phyloP scores from a whole-genome alignment of 2,888 invertebrate species.

The Byasa hedistus region DNA sequence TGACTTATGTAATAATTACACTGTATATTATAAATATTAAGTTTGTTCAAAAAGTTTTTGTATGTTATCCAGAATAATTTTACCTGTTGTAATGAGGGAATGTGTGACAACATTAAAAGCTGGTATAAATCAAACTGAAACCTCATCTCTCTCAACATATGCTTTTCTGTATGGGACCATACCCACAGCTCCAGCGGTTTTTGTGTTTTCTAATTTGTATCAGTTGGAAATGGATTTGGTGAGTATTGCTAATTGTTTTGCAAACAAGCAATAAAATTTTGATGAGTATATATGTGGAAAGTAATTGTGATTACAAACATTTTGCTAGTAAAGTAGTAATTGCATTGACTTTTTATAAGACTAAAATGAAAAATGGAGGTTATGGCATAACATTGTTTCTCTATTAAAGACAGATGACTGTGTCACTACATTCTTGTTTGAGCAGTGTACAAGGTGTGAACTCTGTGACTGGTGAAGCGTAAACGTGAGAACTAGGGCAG shows the following conservation, averaged over 20 bases:
- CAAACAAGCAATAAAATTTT: too few relatives aligned
- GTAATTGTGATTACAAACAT: too few relatives aligned
- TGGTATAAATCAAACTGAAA: constrained; percentile 85
- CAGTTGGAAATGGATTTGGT: constrained; percentile 92
- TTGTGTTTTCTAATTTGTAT: constrained; percentile 95
- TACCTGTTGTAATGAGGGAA: constrained; percentile 93
- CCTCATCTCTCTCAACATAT: constrained; percentile 91
- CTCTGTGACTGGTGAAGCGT: too few relatives aligned
- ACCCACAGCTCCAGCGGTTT: constrained; percentile 97
- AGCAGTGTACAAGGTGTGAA: too few relatives aligned
- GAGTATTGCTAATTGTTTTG: constrained; percentile 48
- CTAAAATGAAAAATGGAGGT: too few relatives aligned
- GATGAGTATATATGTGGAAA: too few relatives aligned
- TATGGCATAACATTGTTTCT: too few relatives aligned
- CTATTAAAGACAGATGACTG: too few relatives aligned
- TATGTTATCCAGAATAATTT: constrained; percentile 80
- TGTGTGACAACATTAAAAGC: constrained; percentile 87
- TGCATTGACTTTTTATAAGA: too few relatives aligned
- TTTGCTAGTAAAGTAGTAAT: too few relatives aligned
- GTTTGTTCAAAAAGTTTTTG: constrained; percentile 10
- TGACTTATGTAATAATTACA: background rate
- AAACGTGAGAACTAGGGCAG: too few relatives aligned
- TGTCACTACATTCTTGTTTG: too few relatives aligned
- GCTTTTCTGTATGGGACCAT: constrained; percentile 98
- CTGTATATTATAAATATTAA: background rate